Evolutionary conservation across 2,888 invertebrate species (phyloP).

Genomic region (Horisme vitalbata): DNA sequence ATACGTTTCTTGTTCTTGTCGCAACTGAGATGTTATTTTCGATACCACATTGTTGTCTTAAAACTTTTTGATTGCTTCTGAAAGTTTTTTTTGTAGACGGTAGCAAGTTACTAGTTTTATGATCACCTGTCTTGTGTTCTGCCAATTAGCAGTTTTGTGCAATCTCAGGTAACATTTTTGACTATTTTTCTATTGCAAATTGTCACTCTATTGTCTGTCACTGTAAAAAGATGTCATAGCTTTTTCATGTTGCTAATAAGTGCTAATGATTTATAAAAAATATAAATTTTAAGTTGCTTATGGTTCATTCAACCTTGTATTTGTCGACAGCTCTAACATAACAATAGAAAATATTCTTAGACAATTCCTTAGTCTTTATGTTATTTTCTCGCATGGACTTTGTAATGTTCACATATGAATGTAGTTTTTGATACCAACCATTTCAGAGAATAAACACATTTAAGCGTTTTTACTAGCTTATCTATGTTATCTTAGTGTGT

Average conservation of each 20-base stretch:
- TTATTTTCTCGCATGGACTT: constrained; percentile 1
- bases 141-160: background rate
- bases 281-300: background rate
- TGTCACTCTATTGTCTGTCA: too few relatives aligned
- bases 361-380: constrained; percentile 2
- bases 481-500: constrained; percentile 28
- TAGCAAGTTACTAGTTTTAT: background rate
- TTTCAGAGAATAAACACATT: constrained; percentile 12
- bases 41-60: constrained; percentile 11
- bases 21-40: constrained; percentile 1
- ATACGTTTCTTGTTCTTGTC: background rate
- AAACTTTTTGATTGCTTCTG: constrained; percentile 12
- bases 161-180: too few relatives aligned
- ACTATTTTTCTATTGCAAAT: too few relatives aligned
- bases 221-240: too few relatives aligned
- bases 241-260: too few relatives aligned
- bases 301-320: constrained; percentile 1
- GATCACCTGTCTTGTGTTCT: background rate
- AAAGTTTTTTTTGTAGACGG: constrained; percentile 3
- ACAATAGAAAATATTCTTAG: constrained; percentile 15
- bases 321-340: constrained; percentile 2
- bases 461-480: constrained; percentile 22
- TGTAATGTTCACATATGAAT: constrained; percentile 11
- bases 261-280: background rate
- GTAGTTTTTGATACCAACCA: constrained; percentile 8